Base-by-base conservation (phyloP, 2,888 invertebrate genomes). In the Calephelis perditalis region DNA sequence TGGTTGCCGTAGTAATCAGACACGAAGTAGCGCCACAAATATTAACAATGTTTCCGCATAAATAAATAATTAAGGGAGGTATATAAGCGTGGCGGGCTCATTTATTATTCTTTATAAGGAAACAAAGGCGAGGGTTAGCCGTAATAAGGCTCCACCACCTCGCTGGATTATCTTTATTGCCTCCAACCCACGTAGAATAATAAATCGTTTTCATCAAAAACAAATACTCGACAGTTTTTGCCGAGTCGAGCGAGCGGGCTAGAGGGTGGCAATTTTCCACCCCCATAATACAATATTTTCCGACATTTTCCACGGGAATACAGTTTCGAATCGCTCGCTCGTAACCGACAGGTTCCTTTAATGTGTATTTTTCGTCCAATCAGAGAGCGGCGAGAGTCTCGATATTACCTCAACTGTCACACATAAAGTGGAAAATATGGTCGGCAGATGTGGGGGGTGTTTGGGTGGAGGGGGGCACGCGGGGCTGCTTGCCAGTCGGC, bases 401-500 rank as follows among this genome's bases (percentile, higher is more conserved):
- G 91, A 91, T 91, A 91, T 91, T 91, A 91, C 91, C 91, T 91
- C 91, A 91, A 91, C 91, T 91, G 91, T 91, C 91, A 91, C 91
- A 91, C 91, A 91, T 91, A 91, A 91, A 91, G 91, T 91, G 91
- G 91, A 90, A 91, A 91, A 91, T 91, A 91, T 91, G 91, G 91
- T 91, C 89, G 86, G 86, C 85, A 86, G 87, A 85, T 89, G 86
- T 84, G 79, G 89, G 84, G 88, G 80, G 81, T 70, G 73, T 66
- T 70, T 70, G 73, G 74, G 73, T 71, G 64, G 74, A 61, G 60
- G 64, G 67, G 63, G 63, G 70, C 45, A 36, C 73, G 75, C 70
- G 70, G 69, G 67, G 72, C 73, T 73, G 81, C 79, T 86, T 84
- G 79, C 75, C 78, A 86, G 84, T 82, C 86, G 80, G 78, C 73